phyloP scores from a whole-genome alignment of 2,888 invertebrate genomes.

The Drosophila ezoana region DNA sequence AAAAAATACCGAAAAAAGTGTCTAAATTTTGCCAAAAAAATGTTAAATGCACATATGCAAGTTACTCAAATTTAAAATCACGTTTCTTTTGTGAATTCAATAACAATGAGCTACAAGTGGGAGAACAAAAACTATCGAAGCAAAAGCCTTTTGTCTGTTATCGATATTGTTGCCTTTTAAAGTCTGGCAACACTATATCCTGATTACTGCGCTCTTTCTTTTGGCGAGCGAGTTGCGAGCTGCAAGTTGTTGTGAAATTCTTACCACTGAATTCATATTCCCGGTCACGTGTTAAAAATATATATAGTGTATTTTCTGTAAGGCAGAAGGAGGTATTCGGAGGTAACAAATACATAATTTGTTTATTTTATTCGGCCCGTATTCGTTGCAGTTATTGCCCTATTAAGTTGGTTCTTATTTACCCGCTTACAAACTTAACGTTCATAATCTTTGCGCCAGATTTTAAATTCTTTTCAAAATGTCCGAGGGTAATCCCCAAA shows the following conservation, averaged over 20 bases:
- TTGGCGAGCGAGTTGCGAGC: not conserved
- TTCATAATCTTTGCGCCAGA: not conserved
- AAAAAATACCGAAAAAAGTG: not conserved
- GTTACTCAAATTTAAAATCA: not conserved
- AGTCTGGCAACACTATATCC: constrained; percentile 7
- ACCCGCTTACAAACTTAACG: not conserved
- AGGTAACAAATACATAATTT: not conserved
- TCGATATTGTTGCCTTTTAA: not conserved
- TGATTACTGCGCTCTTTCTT: not conserved
- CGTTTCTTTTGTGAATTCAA: not conserved
- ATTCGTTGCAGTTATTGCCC: not conserved
- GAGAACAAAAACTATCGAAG: too few relatives aligned
- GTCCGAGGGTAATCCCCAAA: not conserved
- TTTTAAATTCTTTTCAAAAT: not conserved
- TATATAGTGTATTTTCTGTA: not conserved
- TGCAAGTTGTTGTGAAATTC: not conserved
- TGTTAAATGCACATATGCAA: not conserved
- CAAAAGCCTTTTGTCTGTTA: not conserved
- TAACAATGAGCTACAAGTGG: constrained; percentile 1
- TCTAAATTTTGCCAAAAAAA: not conserved
- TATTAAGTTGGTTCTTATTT: not conserved
- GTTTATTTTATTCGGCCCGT: too few relatives aligned
- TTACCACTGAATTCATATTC: too few relatives aligned
- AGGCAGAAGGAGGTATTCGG: not conserved
- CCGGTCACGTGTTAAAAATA: not conserved